These are phyloP conservation scores for Troglohyphantes excavatus DNA, from an alignment of 2,888 invertebrate species.

Conservation along the genomic window DNA sequence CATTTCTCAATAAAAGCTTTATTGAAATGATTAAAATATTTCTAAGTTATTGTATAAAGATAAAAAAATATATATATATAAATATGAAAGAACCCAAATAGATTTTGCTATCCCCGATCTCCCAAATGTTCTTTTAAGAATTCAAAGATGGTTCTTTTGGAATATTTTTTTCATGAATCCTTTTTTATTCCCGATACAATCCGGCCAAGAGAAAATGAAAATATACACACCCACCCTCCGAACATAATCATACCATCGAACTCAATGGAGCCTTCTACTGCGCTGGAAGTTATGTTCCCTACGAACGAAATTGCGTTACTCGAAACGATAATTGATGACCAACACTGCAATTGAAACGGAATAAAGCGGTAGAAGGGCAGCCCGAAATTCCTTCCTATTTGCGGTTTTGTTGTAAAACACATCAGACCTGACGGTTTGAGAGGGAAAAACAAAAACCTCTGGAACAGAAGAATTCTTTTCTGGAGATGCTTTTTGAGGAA, in stretches of 20 bases:
- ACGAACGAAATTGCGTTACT: not conserved
- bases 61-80: too few species aligned
- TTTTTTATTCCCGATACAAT: not conserved
- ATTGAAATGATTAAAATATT: too few species aligned
- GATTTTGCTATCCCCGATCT: too few species aligned
- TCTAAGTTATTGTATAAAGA: too few species aligned
- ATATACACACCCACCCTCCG: not conserved
- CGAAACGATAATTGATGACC: conserved; percentile 45
- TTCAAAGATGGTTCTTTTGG: too few species aligned
- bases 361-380: conserved; percentile 11
- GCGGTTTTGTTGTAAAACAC: conserved; percentile 51
- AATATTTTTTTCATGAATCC: too few species aligned
- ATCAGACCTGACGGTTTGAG: not conserved
- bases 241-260: conserved; percentile 37
- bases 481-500: conserved; percentile 20
- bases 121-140: too few species aligned
- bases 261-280: conserved; percentile 11
- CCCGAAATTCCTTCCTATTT: not conserved
- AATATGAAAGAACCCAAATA: too few species aligned
- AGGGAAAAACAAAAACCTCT: not conserved
- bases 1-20: too few species aligned
- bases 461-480: conserved; percentile 14
- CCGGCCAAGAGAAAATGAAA: not conserved
- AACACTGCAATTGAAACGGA: conserved; percentile 48
- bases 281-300: not conserved